Evolutionary conservation across 1,140 invertebrate species (phyloP).

Genomic region (Drosophila quadrilineata): DNA sequence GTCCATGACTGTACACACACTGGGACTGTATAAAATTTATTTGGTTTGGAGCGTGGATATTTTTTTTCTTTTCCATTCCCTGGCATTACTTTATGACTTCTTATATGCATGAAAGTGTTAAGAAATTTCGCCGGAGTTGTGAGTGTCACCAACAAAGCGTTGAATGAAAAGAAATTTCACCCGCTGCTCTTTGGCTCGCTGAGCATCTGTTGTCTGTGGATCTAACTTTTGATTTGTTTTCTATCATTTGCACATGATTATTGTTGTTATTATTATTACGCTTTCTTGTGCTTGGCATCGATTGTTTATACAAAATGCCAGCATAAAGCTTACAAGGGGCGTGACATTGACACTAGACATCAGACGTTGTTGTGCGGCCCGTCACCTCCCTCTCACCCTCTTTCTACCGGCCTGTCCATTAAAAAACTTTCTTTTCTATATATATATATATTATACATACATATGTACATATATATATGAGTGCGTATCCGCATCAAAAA

Average conservation of each 20-base stretch:
- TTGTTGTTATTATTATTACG: slow-evolving; percentile 56
- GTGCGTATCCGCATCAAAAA: slow-evolving; percentile 52
- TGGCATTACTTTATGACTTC: slow-evolving; percentile 53
- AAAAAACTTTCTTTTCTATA: slow-evolving; percentile 67
- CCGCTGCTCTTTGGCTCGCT: slow-evolving; percentile 24
- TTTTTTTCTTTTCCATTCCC: background rate
- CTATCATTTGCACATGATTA: slow-evolving; percentile 65
- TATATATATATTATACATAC: slow-evolving; percentile 21
- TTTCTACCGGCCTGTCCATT: slow-evolving; percentile 24
- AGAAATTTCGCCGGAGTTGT: slow-evolving; percentile 62
- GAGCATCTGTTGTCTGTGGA: background rate
- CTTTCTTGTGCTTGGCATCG: slow-evolving; percentile 52
- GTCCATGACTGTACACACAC: slow-evolving; percentile 8
- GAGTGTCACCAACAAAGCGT: slow-evolving; percentile 37
- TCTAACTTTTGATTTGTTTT: slow-evolving; percentile 53
- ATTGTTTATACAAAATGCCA: slow-evolving; percentile 50
- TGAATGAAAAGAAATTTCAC: slow-evolving; percentile 61
- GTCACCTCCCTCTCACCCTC: no score
- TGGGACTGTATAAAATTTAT: background rate
- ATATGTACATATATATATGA: background rate
- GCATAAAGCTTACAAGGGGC: slow-evolving; percentile 34
- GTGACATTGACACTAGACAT: slow-evolving; percentile 69
- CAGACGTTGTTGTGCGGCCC: no score
- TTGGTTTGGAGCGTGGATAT: slow-evolving; percentile 4
- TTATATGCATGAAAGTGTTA: slow-evolving; percentile 74